Evolutionary conservation across 2,113 vertebrate species (phyloP).

Genomic region (Pollachius pollachius): DNA sequence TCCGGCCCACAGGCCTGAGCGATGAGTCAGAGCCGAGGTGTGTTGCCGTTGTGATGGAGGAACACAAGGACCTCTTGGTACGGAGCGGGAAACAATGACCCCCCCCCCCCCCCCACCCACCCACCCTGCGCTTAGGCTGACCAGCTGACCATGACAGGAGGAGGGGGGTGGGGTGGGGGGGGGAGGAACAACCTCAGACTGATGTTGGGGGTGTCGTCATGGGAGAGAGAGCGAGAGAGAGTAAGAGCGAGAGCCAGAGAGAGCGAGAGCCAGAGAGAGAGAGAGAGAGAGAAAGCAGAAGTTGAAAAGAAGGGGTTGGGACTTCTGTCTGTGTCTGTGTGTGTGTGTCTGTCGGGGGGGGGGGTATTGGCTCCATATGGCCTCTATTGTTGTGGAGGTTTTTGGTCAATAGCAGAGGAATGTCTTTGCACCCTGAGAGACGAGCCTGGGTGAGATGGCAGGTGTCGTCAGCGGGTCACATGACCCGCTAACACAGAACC

Average conservation of each 20-base stretch:
- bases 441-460: neutral
- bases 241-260: neutral
- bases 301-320: no score
- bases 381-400: constrained; percentile 2
- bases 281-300: no score
- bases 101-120: neutral
- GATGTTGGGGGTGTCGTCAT: constrained; percentile 28
- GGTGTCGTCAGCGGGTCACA: constrained; percentile 7
- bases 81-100: constrained; percentile 58
- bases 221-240: constrained; percentile 14
- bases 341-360: constrained; percentile 15
- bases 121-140: constrained; percentile 26
- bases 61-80: constrained; percentile 64
- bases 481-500: neutral
- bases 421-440: neutral
- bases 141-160: constrained; percentile 45
- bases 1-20: no score
- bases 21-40: constrained; percentile 22
- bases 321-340: no score
- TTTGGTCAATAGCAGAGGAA: neutral
- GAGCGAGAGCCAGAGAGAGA: neutral
- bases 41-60: constrained; percentile 31
- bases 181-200: neutral
- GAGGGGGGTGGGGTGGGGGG: neutral
- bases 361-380: neutral